phyloP scores from a whole-genome alignment of 2,797 vertebrate species.

The Saguinus oedipus region DNA sequence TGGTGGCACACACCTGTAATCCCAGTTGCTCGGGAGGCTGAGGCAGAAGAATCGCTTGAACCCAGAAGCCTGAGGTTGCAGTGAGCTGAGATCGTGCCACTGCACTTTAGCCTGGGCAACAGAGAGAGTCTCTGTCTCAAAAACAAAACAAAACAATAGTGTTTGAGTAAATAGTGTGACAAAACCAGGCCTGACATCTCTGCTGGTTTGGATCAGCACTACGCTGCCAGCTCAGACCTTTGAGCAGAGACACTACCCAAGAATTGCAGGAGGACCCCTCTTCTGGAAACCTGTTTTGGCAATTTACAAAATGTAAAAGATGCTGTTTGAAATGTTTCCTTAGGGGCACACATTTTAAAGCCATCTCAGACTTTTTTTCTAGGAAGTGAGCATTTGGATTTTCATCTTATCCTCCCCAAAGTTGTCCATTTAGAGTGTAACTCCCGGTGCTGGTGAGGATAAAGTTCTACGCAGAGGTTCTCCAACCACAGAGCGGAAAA shows the following conservation, averaged over 20 bases:
- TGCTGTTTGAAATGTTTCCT: neutral
- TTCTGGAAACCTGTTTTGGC: neutral
- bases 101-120: neutral
- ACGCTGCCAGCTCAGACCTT: neutral
- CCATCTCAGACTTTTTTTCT: neutral
- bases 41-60: neutral
- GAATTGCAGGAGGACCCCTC: neutral
- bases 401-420: neutral
- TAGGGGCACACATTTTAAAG: neutral
- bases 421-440: neutral
- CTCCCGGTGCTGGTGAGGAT: conserved; percentile 65
- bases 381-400: neutral
- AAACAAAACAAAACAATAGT: no score
- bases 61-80: neutral
- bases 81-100: neutral
- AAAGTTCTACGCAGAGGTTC: neutral
- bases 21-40: neutral
- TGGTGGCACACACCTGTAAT: neutral
- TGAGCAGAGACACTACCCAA: neutral
- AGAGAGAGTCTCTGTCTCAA: neutral
- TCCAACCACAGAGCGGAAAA: neutral
- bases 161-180: neutral
- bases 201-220: neutral
- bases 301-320: neutral
- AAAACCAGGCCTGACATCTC: neutral